A percentile compares a stretch with the other conserved stretches of the same genome.
Conservation (phyloP, 2,888 invertebrate species). For the Romanomermis culicivorax region DNA sequence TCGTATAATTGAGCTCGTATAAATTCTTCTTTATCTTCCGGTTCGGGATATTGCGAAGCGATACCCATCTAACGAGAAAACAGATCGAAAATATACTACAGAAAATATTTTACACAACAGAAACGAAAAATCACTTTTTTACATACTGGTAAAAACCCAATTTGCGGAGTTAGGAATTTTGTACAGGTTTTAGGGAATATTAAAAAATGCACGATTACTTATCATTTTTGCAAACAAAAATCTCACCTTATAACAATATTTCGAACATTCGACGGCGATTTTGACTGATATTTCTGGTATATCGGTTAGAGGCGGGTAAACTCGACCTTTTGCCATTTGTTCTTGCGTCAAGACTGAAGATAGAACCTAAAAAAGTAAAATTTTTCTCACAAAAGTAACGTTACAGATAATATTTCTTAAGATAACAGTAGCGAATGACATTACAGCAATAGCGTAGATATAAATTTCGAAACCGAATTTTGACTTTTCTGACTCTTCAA, state of each 20-base stretch:
- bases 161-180: too few species aligned
- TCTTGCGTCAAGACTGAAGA: conserved; percentile 56
- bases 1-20: conserved; percentile 32
- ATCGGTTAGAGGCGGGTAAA: conserved; percentile 67
- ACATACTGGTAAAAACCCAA: too few species aligned
- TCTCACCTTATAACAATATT: conserved; percentile 51
- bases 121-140: too few species aligned
- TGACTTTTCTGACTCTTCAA: too few species aligned
- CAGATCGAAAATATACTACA: not conserved
- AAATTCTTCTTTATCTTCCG: conserved; percentile 35
- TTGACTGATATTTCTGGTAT: conserved; percentile 65
- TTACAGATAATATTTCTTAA: too few species aligned
- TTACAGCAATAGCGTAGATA: too few species aligned
- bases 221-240: not conserved
- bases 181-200: too few species aligned
- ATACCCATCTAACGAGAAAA: conserved; percentile 21
- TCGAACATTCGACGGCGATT: conserved; percentile 58
- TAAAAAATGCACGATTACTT: too few species aligned
- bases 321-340: conserved; percentile 57
- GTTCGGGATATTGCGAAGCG: conserved; percentile 37
- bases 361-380: conserved; percentile 41
- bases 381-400: too few species aligned
- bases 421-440: too few species aligned
- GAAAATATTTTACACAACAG: too few species aligned
- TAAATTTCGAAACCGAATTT: too few species aligned